These are phyloP conservation scores for Zaprionus inermis DNA, from an alignment of 1,140 invertebrate genomes.

Conservation along the genomic window DNA sequence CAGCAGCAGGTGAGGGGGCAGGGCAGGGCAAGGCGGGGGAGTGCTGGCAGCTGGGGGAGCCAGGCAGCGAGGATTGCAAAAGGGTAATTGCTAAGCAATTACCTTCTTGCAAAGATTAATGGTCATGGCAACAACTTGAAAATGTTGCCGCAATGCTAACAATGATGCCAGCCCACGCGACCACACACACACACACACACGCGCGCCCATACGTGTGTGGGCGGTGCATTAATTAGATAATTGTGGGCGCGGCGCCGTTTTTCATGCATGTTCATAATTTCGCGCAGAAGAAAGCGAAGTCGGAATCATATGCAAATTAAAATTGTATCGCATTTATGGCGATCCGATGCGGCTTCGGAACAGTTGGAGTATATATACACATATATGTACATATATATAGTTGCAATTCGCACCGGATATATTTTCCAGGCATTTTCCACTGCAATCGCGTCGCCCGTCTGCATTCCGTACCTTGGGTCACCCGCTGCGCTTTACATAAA, in stretches of 20 bases:
- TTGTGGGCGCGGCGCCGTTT: slow-evolving; percentile 38
- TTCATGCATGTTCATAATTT: slow-evolving; percentile 46
- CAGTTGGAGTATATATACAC: too few species aligned
- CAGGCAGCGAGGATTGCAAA: slow-evolving; percentile 59
- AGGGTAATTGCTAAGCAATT: slow-evolving; percentile 81
- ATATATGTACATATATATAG: slow-evolving; percentile 12
- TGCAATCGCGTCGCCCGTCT: slow-evolving; percentile 43
- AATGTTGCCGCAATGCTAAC: slow-evolving; percentile 78
- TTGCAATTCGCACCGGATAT: slow-evolving; percentile 77
- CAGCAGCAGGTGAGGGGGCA: slow-evolving; percentile 8
- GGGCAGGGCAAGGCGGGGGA: not conserved
- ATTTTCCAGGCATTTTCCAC: slow-evolving; percentile 65
- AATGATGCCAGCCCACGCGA: slow-evolving; percentile 62
- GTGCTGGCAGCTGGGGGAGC: too few species aligned
- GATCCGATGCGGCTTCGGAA: slow-evolving; percentile 10
- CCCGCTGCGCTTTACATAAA: slow-evolving; percentile 82
- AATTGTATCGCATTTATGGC: slow-evolving; percentile 43
- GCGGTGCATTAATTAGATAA: slow-evolving; percentile 51
- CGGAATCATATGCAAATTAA: slow-evolving; percentile 56
- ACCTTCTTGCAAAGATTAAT: slow-evolving; percentile 80
- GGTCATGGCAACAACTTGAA: slow-evolving; percentile 70
- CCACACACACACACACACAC: not conserved
- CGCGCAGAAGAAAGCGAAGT: slow-evolving; percentile 9
- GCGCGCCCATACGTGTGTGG: slow-evolving; percentile 29
- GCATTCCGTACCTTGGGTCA: slow-evolving; percentile 55